A percentile compares a stretch with the other conserved stretches of the same genome.
Evolutionary conservation across 2,888 invertebrate genomes (phyloP).

Genomic region (Synanthedon myopaeformis): DNA sequence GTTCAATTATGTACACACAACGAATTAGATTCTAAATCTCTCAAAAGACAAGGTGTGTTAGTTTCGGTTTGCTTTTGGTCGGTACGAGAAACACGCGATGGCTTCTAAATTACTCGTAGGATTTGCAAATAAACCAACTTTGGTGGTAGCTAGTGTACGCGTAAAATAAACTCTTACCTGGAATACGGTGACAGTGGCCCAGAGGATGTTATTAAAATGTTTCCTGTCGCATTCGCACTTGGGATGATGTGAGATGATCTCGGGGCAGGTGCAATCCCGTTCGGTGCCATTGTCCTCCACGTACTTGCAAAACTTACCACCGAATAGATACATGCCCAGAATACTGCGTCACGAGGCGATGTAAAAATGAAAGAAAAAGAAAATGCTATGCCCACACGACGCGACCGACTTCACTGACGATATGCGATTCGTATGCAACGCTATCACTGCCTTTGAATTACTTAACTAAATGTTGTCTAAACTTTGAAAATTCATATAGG

Average conservation of each 20-base stretch:
- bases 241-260: conserved; percentile 89
- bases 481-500: too few species aligned
- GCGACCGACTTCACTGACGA: conserved; percentile 40
- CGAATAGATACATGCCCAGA: conserved; percentile 99
- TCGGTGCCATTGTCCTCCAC: conserved; percentile 85
- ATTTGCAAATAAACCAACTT: conserved; percentile 64
- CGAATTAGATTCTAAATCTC: conserved; percentile 1
- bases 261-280: conserved; percentile 93
- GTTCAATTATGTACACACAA: conserved; percentile 5
- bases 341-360: conserved; percentile 81
- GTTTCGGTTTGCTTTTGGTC: conserved; percentile 10
- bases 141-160: conserved; percentile 42
- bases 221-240: conserved; percentile 96
- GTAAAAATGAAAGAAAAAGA: conserved; percentile 67
- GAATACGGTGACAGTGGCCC: conserved; percentile 97
- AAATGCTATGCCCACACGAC: conserved; percentile 66
- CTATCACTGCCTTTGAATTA: conserved; percentile 41
- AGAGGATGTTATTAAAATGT: conserved; percentile 98
- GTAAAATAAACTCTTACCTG: conserved; percentile 80
- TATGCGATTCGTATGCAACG: conserved; percentile 40
- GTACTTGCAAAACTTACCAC: conserved; percentile 99
- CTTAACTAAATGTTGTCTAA: too few species aligned
- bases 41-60: conserved; percentile 22
- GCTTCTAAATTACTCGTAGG: conserved; percentile 44
- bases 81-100: conserved; percentile 52